Evolutionary conservation across 2,797 vertebrate genomes (phyloP), one percentile per base, ranked within the genome.

Genomic region (Chelmon rostratus): DNA sequence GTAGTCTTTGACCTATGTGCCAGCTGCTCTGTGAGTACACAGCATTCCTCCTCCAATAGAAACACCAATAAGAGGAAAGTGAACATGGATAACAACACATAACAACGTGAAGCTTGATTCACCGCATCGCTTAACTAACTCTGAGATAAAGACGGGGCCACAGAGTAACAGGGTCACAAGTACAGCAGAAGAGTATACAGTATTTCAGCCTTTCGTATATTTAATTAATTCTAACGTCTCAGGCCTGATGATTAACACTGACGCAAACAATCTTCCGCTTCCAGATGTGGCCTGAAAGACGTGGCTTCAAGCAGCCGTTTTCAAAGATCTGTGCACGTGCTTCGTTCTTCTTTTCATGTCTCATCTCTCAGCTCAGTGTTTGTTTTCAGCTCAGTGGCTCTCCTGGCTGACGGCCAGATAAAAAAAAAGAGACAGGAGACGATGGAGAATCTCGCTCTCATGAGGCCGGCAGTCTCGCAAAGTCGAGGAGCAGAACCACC

Each of bases 41-140:
- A 28, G 21, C 37, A 72, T 66, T 47, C 65, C 12, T 82, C 62
- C 71, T 70, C 81, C 59, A 58, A 80, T 15, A 78, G 71, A 82
- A 84, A 83, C 25, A 78, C 69, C 73, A 87, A 82, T 78, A 83
- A 78, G 28, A 78, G 61, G 25, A 79, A 75, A 65, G 74, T 50
- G 82, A 86, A 79, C 54, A 68, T 57, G 57, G 72, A 82, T 74
- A 83, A 74, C 68, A 86, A 79, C 81, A 80, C 54, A 70, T 33
- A n/a, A n/a, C n/a, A n/a, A n/a, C n/a, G 73, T 71, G 50, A 70
- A 89, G 87, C 78, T 83, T 78, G 76, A 89, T 83, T 86, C 82
- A 87, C 77, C 87, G 81, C 82, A 68, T 83, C 83, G 73, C 73
- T 79, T 79, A 80, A 82, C 78, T 64, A 65, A 82, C 44, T 65